Conservation (phyloP, 2,888 invertebrate species). For the Eudemis profundana region DNA sequence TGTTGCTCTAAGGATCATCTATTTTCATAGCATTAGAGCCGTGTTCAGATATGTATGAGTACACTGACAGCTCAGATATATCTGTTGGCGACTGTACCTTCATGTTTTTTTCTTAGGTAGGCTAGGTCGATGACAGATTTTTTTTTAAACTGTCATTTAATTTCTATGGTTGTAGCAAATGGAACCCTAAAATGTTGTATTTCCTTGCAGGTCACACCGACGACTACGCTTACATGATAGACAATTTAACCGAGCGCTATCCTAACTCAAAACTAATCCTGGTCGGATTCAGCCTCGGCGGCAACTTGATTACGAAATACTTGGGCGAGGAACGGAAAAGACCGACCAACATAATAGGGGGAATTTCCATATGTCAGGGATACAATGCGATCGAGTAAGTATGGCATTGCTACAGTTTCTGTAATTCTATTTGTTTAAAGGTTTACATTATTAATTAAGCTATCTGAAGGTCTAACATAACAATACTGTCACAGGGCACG, state of each 20-base stretch:
- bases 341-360: constrained; percentile 91
- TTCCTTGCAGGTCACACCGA: constrained; percentile 91
- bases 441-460: background rate
- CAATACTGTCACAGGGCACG: too few species aligned
- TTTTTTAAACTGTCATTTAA: too few species aligned
- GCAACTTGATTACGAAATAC: constrained; percentile 96
- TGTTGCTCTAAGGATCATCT: too few species aligned
- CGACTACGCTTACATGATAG: constrained; percentile 94
- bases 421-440: constrained; percentile 1
- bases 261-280: constrained; percentile 91
- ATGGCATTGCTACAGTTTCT: constrained; percentile 15
- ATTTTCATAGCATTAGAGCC: too few species aligned
- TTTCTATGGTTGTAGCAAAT: too few species aligned
- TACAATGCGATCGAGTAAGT: constrained; percentile 96
- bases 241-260: constrained; percentile 89
- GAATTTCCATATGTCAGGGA: constrained; percentile 97
- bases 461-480: background rate
- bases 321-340: constrained; percentile 91
- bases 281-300: constrained; percentile 97
- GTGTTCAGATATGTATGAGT: too few species aligned
- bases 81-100: too few species aligned
- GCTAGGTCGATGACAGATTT: too few species aligned
- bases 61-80: too few species aligned
- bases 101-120: too few species aligned
- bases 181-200: background rate